A percentile compares a stretch with the other conserved stretches of the same genome.
These are phyloP conservation scores for Mastigias papua DNA, from an alignment of 30 jellyfish, hydroid and myxozoan species.

Conservation along the genomic window DNA sequence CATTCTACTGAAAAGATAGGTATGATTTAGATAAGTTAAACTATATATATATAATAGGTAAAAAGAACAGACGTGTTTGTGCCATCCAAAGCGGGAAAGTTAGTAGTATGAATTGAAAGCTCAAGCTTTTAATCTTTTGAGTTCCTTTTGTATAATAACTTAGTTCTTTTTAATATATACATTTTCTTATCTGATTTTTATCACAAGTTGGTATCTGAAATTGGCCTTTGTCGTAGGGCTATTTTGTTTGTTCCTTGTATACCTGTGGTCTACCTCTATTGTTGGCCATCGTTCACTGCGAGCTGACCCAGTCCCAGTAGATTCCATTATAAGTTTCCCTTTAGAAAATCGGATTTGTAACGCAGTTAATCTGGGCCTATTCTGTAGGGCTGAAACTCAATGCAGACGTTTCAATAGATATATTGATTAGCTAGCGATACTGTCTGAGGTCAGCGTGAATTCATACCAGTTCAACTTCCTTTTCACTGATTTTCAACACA, in stretches of 20 bases:
- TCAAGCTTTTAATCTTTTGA: too few species aligned
- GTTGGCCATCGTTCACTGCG: background rate
- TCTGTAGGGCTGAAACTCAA: background rate
- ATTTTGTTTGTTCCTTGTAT: background rate
- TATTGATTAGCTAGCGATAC: background rate
- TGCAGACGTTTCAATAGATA: background rate
- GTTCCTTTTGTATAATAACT: too few species aligned
- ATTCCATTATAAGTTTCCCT: background rate
- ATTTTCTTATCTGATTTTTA: too few species aligned
- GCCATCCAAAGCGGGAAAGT: too few species aligned
- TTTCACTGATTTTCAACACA: background rate
- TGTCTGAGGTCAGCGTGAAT: slow-evolving; percentile 3
- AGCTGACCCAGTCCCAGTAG: background rate
- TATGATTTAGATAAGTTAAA: too few species aligned
- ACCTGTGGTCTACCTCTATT: background rate
- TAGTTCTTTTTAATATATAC: too few species aligned
- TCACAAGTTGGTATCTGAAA: background rate
- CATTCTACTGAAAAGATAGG: too few species aligned
- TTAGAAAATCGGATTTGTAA: background rate
- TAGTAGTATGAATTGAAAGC: too few species aligned
- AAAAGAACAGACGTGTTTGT: too few species aligned
- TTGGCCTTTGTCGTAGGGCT: background rate
- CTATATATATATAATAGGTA: too few species aligned
- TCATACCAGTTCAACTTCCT: background rate
- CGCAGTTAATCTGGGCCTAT: background rate